Evolutionary conservation across 2,888 invertebrate species (phyloP).

Genomic region (Criorhina ranunculi): DNA sequence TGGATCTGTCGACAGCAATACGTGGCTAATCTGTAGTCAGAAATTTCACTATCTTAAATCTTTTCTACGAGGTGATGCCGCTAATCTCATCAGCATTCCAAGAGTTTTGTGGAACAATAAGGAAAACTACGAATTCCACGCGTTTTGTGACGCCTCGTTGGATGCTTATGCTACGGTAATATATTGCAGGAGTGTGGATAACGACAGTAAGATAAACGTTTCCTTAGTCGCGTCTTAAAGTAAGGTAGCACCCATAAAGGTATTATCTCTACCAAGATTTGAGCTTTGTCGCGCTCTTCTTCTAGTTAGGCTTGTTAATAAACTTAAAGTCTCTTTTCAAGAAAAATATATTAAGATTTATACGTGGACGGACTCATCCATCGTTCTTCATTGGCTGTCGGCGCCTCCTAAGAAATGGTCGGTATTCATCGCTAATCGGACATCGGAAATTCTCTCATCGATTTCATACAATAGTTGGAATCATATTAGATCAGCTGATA

Average conservation of each 20-base stretch:
- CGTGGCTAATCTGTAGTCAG: too few relatives aligned
- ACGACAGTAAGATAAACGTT: neutral
- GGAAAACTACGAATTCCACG: too few relatives aligned
- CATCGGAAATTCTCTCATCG: neutral
- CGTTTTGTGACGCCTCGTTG: too few relatives aligned
- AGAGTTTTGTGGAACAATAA: too few relatives aligned
- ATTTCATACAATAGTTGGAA: slow-evolving; percentile 29
- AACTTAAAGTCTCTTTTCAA: slow-evolving; percentile 31
- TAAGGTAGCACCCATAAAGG: slow-evolving; percentile 47
- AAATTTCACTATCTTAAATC: too few relatives aligned
- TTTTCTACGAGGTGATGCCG: too few relatives aligned
- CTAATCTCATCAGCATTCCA: too few relatives aligned
- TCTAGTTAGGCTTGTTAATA: slow-evolving; percentile 41
- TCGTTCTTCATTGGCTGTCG: slow-evolving; percentile 11
- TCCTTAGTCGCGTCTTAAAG: slow-evolving; percentile 40
- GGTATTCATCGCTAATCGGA: neutral
- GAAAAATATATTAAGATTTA: neutral
- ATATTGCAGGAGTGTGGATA: slow-evolving; percentile 13
- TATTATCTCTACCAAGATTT: slow-evolving; percentile 54
- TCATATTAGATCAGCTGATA: slow-evolving; percentile 21
- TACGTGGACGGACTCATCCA: slow-evolving; percentile 13
- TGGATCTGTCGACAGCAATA: neutral
- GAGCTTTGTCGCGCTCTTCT: slow-evolving; percentile 50
- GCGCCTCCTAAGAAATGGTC: neutral
- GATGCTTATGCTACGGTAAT: too few relatives aligned